Base-by-base conservation (phyloP, 2,888 invertebrate species). In the Sialis lutaria region DNA sequence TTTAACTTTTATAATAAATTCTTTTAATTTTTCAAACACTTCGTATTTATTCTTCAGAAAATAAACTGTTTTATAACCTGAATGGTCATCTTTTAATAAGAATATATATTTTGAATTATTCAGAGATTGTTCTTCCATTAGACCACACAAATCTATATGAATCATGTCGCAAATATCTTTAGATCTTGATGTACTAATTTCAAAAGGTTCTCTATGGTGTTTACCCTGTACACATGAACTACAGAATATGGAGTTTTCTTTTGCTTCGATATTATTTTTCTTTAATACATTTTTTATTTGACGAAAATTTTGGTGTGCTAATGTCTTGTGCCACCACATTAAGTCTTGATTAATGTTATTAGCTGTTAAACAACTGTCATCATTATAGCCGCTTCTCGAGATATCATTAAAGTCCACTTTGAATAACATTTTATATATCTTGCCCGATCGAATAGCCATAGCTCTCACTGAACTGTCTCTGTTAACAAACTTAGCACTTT, bases 251-350 rank as follows among this genome's bases (percentile, higher is more conserved):
- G 51, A 33, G 45, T 44, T 48, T 47, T 40, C 40, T 50, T 50
- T 40, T 12, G 10, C 35, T 35, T 35, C 35, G 35, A 35, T 35
- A 35, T 10, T 35, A 35, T 35, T 35, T 47, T 53, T 54, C 13
- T 55, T 52, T 42, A 55, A 47, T 6, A 51, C 52, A 49, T 47
- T 49, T 6, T 50, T 49, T 47, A 48, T 43, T 7, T 35, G 35
- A 9, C 35, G 35, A 35, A 35, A 35, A 53, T 22, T 22, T 22
- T 22, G 22, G 22, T 22, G 22, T 22, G 22, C 22, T 22, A 22
- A 22, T 22, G 22, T 22, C 22, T 22, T 22, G 22, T 22, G 22
- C 22, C 22, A 22, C 22, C 22, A 22, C 22, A 22, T 22, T 22
- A 22, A 22, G 22, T 22, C 22, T 22, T 22, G 22, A 22, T 22